Evolutionary conservation across 2,113 vertebrate genomes (phyloP), one percentile per base, ranked within the genome.

Genomic region (Dasyurus viverrinus): DNA sequence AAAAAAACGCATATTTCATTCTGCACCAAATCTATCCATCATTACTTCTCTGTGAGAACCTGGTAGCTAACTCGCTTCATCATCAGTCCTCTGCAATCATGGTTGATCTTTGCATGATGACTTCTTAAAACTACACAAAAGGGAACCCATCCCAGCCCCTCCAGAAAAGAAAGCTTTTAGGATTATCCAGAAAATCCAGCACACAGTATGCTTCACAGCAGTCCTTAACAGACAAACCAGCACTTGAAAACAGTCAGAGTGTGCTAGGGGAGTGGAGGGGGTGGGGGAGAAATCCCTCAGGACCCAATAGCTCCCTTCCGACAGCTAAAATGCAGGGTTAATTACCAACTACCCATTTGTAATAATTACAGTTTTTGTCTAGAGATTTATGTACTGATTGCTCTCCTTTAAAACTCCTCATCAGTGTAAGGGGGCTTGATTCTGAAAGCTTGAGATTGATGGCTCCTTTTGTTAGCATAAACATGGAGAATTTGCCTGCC

Each of bases 301-400:
- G 91, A 54, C 53, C 36, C 89, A 54, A 48, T 25, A 0, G 2
- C 12, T 48, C 54, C 25, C 84, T 93, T 48, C 76, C 84, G 30
- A 36, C 93, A 89, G 95, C 91, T 94, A 97, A 95, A 93, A 96
- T 68, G 95, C 19, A 92, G 0, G 94, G 95, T 94, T 96, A 95
- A 96, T 97, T 97, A 97, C 95, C 93, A 84, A 2, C 0, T 48
- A 89, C 96, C 97, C 96, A 97, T 98, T 97, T 97, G 95, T 97
- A 97, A 97, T 98, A 96, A 97, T 98, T 97, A 94, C 19, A 36
- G 95, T 94, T 94, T 93, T 96, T 92, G 96, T 96, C 91, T 96
- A 0, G 2, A 96, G 90, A 96, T 92, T 93, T 93, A 93, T 95
- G 84, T 68, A 48, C 97, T 97, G 96, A 97, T 98, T 96, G 93